A percentile compares a stretch with the other conserved stretches of the same genome.
Evolutionary conservation across 2,888 invertebrate species (phyloP).

Genomic region (Caenorhabditis plicata): DNA sequence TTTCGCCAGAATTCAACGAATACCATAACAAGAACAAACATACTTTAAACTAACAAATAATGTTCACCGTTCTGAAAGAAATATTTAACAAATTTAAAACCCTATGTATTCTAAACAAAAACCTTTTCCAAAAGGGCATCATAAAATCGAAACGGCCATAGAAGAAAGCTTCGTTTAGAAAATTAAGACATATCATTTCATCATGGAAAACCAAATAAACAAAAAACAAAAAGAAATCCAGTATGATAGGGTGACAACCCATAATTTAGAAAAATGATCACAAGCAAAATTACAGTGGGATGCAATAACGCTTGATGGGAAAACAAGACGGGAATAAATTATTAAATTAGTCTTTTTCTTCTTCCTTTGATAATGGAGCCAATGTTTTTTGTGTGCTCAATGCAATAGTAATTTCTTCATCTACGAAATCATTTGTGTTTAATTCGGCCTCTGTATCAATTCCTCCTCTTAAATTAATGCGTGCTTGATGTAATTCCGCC

Average conservation of each 20-base stretch:
- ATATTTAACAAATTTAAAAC: no score
- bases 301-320: no score
- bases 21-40: no score
- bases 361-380: slow-evolving; percentile 40
- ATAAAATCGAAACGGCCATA: slow-evolving; percentile 32
- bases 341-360: slow-evolving; percentile 26
- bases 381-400: slow-evolving; percentile 52
- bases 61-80: no score
- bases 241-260: not conserved
- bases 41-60: no score
- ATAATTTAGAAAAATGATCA: slow-evolving; percentile 2
- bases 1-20: no score
- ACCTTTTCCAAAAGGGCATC: slow-evolving; percentile 36
- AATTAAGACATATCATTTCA: no score
- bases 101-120: no score
- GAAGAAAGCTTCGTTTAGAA: slow-evolving; percentile 26
- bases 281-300: slow-evolving; percentile 2
- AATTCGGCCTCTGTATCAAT: slow-evolving; percentile 43
- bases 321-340: not conserved
- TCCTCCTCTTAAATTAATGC: slow-evolving; percentile 47
- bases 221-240: not conserved
- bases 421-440: slow-evolving; percentile 50
- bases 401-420: slow-evolving; percentile 59
- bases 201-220: slow-evolving; percentile 3
- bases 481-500: slow-evolving; percentile 23